These are phyloP conservation scores for Chromis chromis DNA, from an alignment of 2,797 vertebrate genomes.

Conservation along the genomic window DNA sequence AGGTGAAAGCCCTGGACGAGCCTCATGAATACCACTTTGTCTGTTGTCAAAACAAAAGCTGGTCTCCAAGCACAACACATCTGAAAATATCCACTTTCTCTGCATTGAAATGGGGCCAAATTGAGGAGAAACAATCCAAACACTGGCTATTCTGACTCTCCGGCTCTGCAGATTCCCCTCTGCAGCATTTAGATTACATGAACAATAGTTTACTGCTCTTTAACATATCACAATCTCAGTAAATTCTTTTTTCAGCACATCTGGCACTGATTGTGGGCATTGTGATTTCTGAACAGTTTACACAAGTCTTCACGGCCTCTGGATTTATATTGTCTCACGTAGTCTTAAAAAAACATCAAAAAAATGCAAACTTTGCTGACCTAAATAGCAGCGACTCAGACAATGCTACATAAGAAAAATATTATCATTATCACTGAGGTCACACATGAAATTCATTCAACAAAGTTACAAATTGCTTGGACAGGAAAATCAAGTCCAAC, in stretches of 20 bases:
- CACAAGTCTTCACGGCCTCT: constrained; percentile 23
- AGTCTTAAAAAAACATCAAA: constrained; percentile 26
- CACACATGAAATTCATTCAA: constrained; percentile 66
- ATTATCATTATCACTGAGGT: constrained; percentile 49
- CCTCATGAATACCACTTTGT: constrained; percentile 67
- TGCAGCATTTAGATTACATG: constrained; percentile 48
- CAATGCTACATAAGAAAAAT: constrained; percentile 50
- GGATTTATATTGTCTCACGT: constrained; percentile 36
- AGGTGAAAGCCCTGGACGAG: constrained; percentile 78
- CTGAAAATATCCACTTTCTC: constrained; percentile 80
- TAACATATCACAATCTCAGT: constrained; percentile 45
- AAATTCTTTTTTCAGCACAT: constrained; percentile 55
- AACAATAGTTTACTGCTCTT: constrained; percentile 65
- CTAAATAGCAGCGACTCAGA: constrained; percentile 43
- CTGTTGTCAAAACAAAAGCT: constrained; percentile 80
- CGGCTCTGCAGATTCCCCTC: constrained; percentile 46
- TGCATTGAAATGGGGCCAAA: constrained; percentile 71
- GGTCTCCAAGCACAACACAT: constrained; percentile 83
- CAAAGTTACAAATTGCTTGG: constrained; percentile 53
- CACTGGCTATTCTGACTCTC: constrained; percentile 47
- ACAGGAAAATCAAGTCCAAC: constrained; percentile 30
- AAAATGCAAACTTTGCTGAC: constrained; percentile 43
- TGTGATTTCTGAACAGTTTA: constrained; percentile 47
- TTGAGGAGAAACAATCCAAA: constrained; percentile 66
- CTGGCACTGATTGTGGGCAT: constrained; percentile 53